Conservation (phyloP, 2,888 invertebrate species). For the Agonopterix heracliana region DNA sequence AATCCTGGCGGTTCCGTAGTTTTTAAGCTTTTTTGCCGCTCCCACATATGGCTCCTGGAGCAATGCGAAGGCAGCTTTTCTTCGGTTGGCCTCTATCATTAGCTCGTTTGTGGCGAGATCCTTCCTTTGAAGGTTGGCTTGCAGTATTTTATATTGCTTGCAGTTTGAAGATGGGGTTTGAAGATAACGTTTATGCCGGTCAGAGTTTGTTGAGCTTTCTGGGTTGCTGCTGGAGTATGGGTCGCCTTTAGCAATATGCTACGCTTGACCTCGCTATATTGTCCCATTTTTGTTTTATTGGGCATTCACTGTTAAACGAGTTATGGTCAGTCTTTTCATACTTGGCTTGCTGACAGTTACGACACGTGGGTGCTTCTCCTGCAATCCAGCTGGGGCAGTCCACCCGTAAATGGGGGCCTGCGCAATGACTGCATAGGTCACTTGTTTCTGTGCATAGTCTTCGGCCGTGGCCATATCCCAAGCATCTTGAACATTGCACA, state of each 20-base stretch:
- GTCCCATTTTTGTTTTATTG: neutral
- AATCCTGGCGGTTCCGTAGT: too few relatives aligned
- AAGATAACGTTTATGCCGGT: too few relatives aligned
- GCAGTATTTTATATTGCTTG: neutral
- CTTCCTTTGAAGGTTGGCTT: constrained; percentile 7
- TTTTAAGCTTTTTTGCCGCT: too few relatives aligned
- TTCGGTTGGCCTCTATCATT: neutral
- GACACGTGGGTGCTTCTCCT: neutral
- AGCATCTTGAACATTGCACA: constrained; percentile 11
- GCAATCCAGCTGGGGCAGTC: neutral
- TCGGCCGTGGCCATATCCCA: too few relatives aligned
- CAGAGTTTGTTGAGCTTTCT: too few relatives aligned
- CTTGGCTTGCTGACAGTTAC: constrained; percentile 6
- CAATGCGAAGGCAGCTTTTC: constrained; percentile 3
- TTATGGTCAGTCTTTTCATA: constrained; percentile 6
- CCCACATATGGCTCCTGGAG: too few relatives aligned
- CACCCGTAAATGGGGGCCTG: neutral
- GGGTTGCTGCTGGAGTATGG: neutral
- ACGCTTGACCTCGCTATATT: neutral
- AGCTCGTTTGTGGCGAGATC: constrained; percentile 5
- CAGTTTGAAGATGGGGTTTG: neutral
- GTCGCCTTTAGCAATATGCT: neutral
- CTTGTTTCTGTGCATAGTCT: constrained; percentile 1
- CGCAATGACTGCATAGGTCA: constrained; percentile 9
- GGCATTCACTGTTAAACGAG: constrained; percentile 6